Conservation (phyloP, 1,140 invertebrate species). For the Gonatopus flavifemur region DNA sequence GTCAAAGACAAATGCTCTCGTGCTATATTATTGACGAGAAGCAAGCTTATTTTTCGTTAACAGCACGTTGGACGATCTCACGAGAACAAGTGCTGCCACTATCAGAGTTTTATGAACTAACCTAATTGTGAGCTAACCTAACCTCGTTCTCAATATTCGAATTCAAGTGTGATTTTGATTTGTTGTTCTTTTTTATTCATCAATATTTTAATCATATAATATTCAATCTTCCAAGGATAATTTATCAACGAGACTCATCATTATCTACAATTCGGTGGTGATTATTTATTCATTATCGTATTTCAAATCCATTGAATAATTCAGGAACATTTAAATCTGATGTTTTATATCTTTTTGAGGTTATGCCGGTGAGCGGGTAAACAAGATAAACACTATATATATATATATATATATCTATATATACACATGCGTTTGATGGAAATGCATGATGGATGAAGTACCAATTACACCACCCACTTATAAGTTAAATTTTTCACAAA, state of each 20-base stretch:
- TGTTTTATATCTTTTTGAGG: constrained; percentile 5
- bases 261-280: neutral
- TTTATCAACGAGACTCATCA: neutral
- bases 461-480: constrained; percentile 41
- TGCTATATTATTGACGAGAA: too few species aligned
- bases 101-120: constrained; percentile 8
- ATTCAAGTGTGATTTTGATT: too few species aligned
- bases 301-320: neutral
- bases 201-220: neutral
- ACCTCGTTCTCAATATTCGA: too few species aligned
- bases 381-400: too few species aligned
- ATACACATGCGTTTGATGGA: too few species aligned
- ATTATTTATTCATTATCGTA: neutral
- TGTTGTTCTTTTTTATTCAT: too few species aligned
- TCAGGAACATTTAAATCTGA: neutral
- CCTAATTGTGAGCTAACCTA: constrained; percentile 13
- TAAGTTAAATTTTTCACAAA: constrained; percentile 48
- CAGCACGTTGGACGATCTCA: constrained; percentile 35
- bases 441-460: constrained; percentile 49
- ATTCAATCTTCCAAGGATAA: neutral
- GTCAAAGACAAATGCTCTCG: too few species aligned
- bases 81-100: constrained; percentile 21
- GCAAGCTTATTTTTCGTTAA: too few species aligned
- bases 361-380: constrained; percentile 38
- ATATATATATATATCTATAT: too few species aligned